A percentile compares a stretch with the other conserved stretches of the same genome.
Evolutionary conservation across 2,797 vertebrate genomes (phyloP).

Genomic region (Rallus crepitans): DNA sequence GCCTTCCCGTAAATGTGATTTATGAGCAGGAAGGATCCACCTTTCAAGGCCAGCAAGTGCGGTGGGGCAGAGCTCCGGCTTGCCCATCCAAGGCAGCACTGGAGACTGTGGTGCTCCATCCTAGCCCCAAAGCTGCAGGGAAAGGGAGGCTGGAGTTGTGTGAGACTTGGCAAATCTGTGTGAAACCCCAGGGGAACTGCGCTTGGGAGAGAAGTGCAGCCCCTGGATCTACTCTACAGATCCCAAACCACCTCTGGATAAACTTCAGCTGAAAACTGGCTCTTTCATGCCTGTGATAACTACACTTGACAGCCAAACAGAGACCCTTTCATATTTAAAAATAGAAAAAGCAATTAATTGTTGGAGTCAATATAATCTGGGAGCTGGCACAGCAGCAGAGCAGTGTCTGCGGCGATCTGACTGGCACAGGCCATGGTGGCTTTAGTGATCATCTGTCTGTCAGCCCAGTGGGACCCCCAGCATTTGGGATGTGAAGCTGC

Average conservation of each 20-base stretch:
- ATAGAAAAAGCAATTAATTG: slow-evolving; percentile 57
- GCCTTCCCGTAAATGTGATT: not conserved
- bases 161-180: not conserved
- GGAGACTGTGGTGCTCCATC: not conserved
- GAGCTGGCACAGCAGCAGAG: not conserved
- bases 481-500: not conserved
- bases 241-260: slow-evolving; percentile 23
- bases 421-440: not conserved
- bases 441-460: fast-evolving
- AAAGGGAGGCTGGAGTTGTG: not conserved
- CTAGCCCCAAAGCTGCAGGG: not conserved
- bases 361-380: not conserved
- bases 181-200: fast-evolving
- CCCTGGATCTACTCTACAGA: not conserved
- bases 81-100: not conserved
- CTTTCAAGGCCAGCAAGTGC: not conserved
- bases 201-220: not conserved
- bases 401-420: not conserved
- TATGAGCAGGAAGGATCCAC: not conserved
- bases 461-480: not conserved
- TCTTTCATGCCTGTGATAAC: not conserved
- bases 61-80: not conserved
- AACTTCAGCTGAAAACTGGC: slow-evolving; percentile 38
- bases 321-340: slow-evolving; percentile 61
- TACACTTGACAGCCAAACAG: slow-evolving; percentile 42